These are phyloP conservation scores for Noctua janthina DNA, from an alignment of 2,888 invertebrate genomes.

Conservation along the genomic window DNA sequence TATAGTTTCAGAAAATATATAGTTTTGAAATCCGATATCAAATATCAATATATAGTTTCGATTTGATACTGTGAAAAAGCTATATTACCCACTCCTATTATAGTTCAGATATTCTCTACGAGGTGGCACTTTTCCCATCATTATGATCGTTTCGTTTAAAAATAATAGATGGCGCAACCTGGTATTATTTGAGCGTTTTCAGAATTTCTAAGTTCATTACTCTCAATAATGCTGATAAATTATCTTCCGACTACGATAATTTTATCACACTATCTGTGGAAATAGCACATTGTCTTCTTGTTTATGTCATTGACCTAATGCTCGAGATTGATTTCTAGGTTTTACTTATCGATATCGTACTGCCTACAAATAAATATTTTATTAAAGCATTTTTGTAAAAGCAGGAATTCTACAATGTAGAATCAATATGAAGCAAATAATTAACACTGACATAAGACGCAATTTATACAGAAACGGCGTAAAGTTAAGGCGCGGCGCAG, in stretches of 20 bases:
- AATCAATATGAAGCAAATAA: no score
- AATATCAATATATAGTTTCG: no score
- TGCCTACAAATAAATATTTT: background rate
- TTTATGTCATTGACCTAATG: slow-evolving; percentile 14
- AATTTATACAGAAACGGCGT: no score
- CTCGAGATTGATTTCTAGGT: slow-evolving; percentile 2
- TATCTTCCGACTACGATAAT: slow-evolving; percentile 6
- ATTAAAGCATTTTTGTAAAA: background rate
- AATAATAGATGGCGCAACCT: slow-evolving; percentile 25
- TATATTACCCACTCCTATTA: no score
- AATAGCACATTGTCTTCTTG: slow-evolving; percentile 14
- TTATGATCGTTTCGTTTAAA: fast-evolving
- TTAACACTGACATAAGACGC: no score
- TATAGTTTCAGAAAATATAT: no score
- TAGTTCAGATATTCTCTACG: slow-evolving; percentile 41
- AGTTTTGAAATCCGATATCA: no score
- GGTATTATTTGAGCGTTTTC: background rate
- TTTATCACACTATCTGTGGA: slow-evolving; percentile 18
- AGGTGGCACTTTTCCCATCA: slow-evolving; percentile 43
- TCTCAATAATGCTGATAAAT: slow-evolving; percentile 2
- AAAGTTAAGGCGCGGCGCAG: no score
- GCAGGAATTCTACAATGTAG: no score
- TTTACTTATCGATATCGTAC: background rate
- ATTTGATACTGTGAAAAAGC: no score
- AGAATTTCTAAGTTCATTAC: slow-evolving; percentile 27